Base-by-base conservation (phyloP, 2,888 invertebrate genomes). In the Brassicogethes aeneus region DNA sequence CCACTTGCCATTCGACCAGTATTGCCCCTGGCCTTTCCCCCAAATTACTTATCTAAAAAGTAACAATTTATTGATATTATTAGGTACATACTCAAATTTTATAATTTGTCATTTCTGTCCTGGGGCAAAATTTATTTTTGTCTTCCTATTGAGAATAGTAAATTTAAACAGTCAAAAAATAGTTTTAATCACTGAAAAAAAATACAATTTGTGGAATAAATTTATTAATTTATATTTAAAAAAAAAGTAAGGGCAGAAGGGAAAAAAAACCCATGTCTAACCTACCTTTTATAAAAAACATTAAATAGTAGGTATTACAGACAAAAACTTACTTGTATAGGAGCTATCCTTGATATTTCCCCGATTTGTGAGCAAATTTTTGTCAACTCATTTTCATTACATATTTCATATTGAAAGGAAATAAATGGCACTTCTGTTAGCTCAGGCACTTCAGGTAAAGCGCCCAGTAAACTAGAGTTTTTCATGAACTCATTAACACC, bases 391-490 rank as follows among this genome's bases (percentile, higher is more conserved):
- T 41, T 44, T 43, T 59, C 54, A 34, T 50, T 52, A 14, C 56
- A 61, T n/a, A 60, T 52, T 16, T 70, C 67, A 37, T 65, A 64
- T 48, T 70, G 68, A 46, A 75, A 73, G 16, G 69, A 68, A 37
- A 77, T 67, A 52, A 64, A 72, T 36, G 75, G 72, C 43, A 76
- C 73, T 50, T 75, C 74, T 50, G 71, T 70, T n/a, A 72, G 60
- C 39, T 66, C 65, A 17, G 76, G 76, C 13, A 76, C 72, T 51
- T 73, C 75, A 16, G 76, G 76, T 42, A 76, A 63, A 52, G 72
- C 73, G 36, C 70, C 72, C 39, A 72, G 47, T 30, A 53, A 44
- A 40, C 53, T 57, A 16, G 63, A 55, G 43, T 60, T 53, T 17
- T 48, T 47, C 39, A 52, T 47, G 49, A 64, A 64, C 40, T 47